Base-by-base conservation (phyloP, 2,797 vertebrate genomes). In the Falco peregrinus region DNA sequence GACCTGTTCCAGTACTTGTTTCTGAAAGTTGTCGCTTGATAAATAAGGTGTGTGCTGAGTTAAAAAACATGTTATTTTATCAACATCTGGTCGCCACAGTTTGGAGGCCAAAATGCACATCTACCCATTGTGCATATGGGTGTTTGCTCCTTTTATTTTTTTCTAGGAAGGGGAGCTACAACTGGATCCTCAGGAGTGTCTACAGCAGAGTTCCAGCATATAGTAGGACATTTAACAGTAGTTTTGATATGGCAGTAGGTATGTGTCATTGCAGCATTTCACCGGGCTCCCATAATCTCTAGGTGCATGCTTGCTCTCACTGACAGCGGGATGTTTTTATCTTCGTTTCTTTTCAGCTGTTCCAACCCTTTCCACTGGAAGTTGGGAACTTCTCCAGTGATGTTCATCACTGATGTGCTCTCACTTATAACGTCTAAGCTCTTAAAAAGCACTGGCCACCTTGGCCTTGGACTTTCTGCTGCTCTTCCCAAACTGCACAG, bases 1-100 rank as follows among this genome's bases (percentile, higher is more conserved):
- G 93, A 92, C 89, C 78, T 68, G 21, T 70, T 97, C 90, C 91
- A 74, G n/a, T 59, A 35, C 77, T 91, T 74, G 31, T 94, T 90
- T 88, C 71, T 93, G 45, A 68, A 89, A 81, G 74, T 51, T 88
- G 39, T 84, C 39, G 87, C 88, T 95, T 91, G 89, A 87, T 89
- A 91, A 95, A 94, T 84, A 92, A 95, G 65, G 83, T 90, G 84
- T 69, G 39, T 63, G 41, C 69, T 48, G 81, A 80, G 63, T 88
- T 71, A 57, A 75, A 94, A 92, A 80, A 64, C 50, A 22, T 41
- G 43, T 61, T 69, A 22, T 84, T 91, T 81, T 85, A 75, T 83
- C 78, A 79, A 39, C 75, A 81, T 85, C 79, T 92, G 59, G 67
- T 69, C 1, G 1, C 69, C 73, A 45, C 53, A 59, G 16, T 81